Evolutionary conservation across 2,888 invertebrate species (phyloP).

Genomic region (Rhingia rostrata): DNA sequence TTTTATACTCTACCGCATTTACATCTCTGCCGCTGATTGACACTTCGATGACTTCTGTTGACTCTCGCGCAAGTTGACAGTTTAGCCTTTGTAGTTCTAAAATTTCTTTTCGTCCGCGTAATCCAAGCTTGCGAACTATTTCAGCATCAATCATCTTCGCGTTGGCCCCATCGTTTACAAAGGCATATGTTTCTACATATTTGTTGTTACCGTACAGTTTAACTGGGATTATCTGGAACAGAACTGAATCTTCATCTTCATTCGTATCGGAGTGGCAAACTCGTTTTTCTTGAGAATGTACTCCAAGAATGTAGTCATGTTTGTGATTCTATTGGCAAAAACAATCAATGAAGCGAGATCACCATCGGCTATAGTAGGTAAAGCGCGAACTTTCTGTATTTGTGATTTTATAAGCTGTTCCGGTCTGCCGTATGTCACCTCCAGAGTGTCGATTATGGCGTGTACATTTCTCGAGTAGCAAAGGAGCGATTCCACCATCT

Average conservation of each 20-base stretch:
- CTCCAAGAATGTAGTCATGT: too few species aligned
- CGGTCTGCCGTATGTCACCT: too few species aligned
- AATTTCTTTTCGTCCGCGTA: background rate
- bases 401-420: too few species aligned
- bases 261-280: background rate
- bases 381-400: too few species aligned
- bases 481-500: too few species aligned
- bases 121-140: background rate
- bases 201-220: conserved; percentile 10
- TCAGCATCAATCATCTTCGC: conserved; percentile 23
- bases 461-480: too few species aligned
- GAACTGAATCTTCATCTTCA: background rate
- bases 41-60: background rate
- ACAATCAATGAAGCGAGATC: too few species aligned
- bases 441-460: too few species aligned
- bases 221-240: conserved; percentile 17
- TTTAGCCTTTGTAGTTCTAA: conserved; percentile 33
- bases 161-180: conserved; percentile 36
- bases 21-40: conserved; percentile 7
- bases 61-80: background rate
- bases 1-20: conserved; percentile 12
- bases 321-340: too few species aligned
- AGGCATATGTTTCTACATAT: conserved; percentile 18
- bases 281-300: too few species aligned
- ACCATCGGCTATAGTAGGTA: too few species aligned